Evolutionary conservation across 2,888 invertebrate genomes (phyloP), one percentile per base, ranked within the genome.

Genomic region (Lottia gigantea): DNA sequence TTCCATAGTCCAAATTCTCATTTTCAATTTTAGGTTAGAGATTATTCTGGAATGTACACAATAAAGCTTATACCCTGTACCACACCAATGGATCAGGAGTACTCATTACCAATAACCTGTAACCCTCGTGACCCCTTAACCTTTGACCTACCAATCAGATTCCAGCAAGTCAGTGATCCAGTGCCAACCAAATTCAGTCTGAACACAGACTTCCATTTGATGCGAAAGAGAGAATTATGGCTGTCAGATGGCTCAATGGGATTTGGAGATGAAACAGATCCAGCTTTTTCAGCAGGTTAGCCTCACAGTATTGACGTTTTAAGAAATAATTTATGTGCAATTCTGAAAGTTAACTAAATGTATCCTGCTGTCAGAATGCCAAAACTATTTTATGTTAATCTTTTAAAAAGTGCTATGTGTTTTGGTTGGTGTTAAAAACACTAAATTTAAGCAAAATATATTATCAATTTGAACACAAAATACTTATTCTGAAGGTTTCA

Each of bases 131-230:
- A 83, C 8, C 84, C 83, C 23, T 74, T 88, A 62, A 78, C 80
- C 76, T 89, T 89, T 78, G 85, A 85, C 70, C 82, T 89, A 46
- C 84, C 86, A 64, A 83, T 88, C 72, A 79, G 87, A 68, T 86
- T 88, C 74, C 88, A 89, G 76, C 89, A 88, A 77, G 85, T 88
- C 69, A 88, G 85, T 74, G 87, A 88, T 72, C 86, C 88, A 1
- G 88, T 88, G 15, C 82, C 88, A 2, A 79, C 84, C 6, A 76
- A 85, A 74, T 88, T 85, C 77, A 87, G 83, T 71, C 82, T 88
- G 64, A 84, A 87, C 72, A 87, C 87, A 0, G 81, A 85, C 46
- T 85, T 89, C 68, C 81, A 83, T 62, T 79, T 89, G 72, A 78
- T 84, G 75, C 72, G 85, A 63, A 84, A 86, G 69, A 77, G 82